Conservation (phyloP, 2,797 vertebrate genomes). For the Dermochelys coriacea region DNA sequence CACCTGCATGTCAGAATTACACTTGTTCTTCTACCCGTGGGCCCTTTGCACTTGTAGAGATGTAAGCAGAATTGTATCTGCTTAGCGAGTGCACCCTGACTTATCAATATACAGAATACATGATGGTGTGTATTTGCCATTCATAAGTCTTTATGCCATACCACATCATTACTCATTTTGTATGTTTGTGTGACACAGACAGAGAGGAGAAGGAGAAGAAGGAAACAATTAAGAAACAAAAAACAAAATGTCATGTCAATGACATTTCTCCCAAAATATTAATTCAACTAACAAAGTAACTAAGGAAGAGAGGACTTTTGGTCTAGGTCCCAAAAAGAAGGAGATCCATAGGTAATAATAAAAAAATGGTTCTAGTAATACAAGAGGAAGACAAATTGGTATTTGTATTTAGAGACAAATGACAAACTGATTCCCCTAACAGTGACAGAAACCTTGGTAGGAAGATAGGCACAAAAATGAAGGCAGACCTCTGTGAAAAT, state of each 20-base stretch:
- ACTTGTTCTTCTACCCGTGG: neutral
- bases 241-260: neutral
- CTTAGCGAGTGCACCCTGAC: neutral
- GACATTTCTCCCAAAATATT: neutral
- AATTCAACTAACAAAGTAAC: accelerated
- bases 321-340: neutral
- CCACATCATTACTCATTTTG: accelerated
- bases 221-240: neutral
- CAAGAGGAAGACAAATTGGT: constrained; percentile 10
- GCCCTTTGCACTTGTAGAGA: neutral
- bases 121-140: neutral
- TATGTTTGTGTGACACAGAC: accelerated
- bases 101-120: neutral
- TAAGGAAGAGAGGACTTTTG: neutral
- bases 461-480: neutral
- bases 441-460: constrained; percentile 46
- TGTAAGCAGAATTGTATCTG: neutral
- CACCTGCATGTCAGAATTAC: neutral
- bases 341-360: neutral
- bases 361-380: neutral
- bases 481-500: constrained; percentile 46
- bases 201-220: neutral
- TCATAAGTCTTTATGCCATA: neutral
- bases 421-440: neutral
- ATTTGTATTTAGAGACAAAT: constrained; percentile 44